These are phyloP conservation scores for Jaculus jaculus DNA, from an alignment of 2,113 vertebrate genomes.

Conservation along the genomic window DNA sequence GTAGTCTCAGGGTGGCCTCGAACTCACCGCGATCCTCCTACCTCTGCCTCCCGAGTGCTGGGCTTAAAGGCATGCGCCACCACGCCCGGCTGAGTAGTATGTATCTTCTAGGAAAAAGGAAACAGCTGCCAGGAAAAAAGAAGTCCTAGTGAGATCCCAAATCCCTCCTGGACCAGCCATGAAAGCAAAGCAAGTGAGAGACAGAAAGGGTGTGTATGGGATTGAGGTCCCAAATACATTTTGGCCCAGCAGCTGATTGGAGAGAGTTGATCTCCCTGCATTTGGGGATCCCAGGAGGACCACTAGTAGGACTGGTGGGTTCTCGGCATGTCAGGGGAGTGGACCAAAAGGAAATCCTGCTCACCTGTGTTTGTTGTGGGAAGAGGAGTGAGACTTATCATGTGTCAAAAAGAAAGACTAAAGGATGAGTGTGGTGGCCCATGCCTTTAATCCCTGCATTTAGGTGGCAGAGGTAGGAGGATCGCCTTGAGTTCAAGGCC, in stretches of 20 bases:
- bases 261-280: constrained; percentile 95
- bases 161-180: rapidly evolving
- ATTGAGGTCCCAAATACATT: constrained; percentile 86
- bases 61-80: no score
- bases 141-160: rapidly evolving
- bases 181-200: neutral
- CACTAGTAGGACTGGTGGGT: constrained; percentile 89
- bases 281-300: constrained; percentile 94
- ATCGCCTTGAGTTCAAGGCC: no score
- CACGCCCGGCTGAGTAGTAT: no score
- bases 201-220: rapidly evolving
- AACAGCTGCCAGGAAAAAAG: constrained; percentile 90
- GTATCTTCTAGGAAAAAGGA: constrained; percentile 95
- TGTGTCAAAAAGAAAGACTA: no score
- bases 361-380: constrained; percentile 73
- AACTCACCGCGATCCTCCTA: no score
- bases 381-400: neutral
- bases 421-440: no score
- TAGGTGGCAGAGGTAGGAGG: no score
- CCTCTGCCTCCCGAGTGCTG: no score
- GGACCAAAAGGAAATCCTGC: constrained; percentile 84
- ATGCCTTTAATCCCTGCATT: no score
- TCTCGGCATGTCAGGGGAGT: constrained; percentile 90
- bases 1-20: no score
- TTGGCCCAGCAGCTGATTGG: constrained; percentile 94